Percentiles rank a stretch among this genome's conserved stretches.
These are phyloP conservation scores for Phataginus tetradactyla DNA, from an alignment of 2,797 vertebrate species.

Conservation along the genomic window DNA sequence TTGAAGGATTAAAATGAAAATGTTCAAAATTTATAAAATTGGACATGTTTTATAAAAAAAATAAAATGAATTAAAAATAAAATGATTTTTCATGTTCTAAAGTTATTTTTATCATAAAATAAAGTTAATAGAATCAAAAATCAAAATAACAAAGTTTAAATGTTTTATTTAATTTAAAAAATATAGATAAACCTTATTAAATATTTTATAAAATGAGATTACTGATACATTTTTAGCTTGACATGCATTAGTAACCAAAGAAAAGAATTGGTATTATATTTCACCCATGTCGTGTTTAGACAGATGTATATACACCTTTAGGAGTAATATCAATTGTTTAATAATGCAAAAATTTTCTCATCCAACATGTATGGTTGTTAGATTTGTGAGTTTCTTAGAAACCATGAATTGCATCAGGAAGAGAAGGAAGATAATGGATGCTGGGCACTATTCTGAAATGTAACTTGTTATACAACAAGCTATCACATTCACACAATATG, in stretches of 20 bases:
- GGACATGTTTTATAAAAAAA: not conserved
- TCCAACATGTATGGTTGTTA: not conserved
- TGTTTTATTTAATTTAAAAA: not conserved
- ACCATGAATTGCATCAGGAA: not conserved
- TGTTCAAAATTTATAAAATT: not conserved
- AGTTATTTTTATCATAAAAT: not conserved
- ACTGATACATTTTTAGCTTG: not conserved
- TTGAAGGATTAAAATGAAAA: not conserved
- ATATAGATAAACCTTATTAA: not conserved
- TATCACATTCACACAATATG: not conserved
- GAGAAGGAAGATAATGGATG: not conserved
- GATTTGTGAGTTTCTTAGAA: not conserved
- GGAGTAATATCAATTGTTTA: not conserved
- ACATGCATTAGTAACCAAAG: not conserved
- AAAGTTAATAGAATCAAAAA: not conserved
- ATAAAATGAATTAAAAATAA: not conserved
- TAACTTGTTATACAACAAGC: not conserved
- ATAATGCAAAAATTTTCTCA: constrained; percentile 12
- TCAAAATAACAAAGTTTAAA: not conserved
- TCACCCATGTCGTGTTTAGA: not conserved
- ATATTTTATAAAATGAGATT: not conserved
- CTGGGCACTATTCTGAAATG: not conserved
- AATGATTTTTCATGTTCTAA: not conserved
- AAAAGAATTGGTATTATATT: not conserved
- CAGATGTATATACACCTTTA: not conserved